Conservation (phyloP, 2,888 invertebrate genomes). For the Hydropsyche betteni region DNA sequence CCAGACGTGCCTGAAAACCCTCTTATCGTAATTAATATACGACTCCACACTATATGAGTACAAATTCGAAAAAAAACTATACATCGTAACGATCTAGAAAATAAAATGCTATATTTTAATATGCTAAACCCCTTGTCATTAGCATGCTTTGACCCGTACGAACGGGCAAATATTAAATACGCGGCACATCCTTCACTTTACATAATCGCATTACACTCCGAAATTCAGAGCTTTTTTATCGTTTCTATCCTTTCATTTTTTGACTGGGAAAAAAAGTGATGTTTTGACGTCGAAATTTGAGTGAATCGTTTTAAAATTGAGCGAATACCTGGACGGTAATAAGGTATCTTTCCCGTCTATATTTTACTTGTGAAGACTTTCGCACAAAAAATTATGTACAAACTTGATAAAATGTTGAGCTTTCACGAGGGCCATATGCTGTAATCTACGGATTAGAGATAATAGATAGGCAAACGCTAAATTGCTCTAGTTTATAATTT, state of each 20-base stretch:
- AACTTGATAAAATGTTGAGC: not conserved
- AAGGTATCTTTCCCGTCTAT: not conserved
- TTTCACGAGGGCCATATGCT: not conserved
- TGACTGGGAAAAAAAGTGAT: too few relatives aligned
- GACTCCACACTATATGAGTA: not conserved
- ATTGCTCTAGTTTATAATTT: constrained; percentile 31
- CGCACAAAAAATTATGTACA: not conserved
- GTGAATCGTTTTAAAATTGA: constrained; percentile 9
- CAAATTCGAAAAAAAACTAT: not conserved
- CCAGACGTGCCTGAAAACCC: constrained; percentile 30
- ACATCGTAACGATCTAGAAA: not conserved
- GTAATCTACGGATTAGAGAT: constrained; percentile 15
- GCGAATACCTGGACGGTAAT: not conserved
- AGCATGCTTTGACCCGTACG: not conserved
- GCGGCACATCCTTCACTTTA: constrained; percentile 10
- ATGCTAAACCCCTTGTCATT: not conserved
- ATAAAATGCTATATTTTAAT: not conserved
- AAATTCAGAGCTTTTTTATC: not conserved
- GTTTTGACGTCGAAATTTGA: not conserved
- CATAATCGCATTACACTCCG: constrained; percentile 10
- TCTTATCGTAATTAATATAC: constrained; percentile 37
- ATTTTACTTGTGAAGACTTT: not conserved
- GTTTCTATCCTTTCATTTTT: too few relatives aligned
- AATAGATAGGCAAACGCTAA: constrained; percentile 28
- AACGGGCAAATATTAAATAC: constrained; percentile 1